A percentile compares a stretch with the other conserved stretches of the same genome.
These are phyloP conservation scores for Caenorhabditis imperialis DNA, from an alignment of 2,888 invertebrate species.

Conservation along the genomic window DNA sequence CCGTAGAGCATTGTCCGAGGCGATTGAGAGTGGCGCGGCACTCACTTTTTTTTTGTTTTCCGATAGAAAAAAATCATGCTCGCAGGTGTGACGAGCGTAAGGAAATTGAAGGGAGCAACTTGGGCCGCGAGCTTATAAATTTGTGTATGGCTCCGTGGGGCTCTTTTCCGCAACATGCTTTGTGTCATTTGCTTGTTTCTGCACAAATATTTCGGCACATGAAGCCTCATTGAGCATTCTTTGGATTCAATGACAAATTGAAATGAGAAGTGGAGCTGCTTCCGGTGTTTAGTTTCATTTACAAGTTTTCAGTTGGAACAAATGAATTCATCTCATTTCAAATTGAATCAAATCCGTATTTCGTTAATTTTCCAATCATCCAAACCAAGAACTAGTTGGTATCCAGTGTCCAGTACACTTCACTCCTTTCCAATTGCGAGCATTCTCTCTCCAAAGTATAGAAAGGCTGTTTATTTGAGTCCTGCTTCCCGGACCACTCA, in stretches of 20 bases:
- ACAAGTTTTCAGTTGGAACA: too few relatives aligned
- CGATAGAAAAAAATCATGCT: slow-evolving; percentile 12
- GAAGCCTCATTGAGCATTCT: slow-evolving; percentile 47
- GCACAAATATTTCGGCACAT: slow-evolving; percentile 50
- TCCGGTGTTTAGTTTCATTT: slow-evolving; percentile 26
- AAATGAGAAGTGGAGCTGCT: slow-evolving; percentile 32
- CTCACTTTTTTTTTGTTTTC: neutral
- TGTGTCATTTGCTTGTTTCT: slow-evolving; percentile 51
- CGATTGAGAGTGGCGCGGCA: too few relatives aligned
- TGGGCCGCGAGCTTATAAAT: slow-evolving; percentile 30
- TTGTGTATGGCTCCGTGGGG: slow-evolving; percentile 18
- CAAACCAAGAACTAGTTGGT: slow-evolving; percentile 1
- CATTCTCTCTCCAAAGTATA: slow-evolving; percentile 11
- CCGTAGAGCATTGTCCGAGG: slow-evolving; percentile 17
- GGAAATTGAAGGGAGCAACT: slow-evolving; percentile 14
- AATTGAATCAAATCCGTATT: neutral
- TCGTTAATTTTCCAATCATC: slow-evolving; percentile 9
- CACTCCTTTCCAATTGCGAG: neutral
- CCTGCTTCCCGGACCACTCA: slow-evolving; percentile 12
- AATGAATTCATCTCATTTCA: too few relatives aligned
- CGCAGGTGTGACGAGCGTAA: slow-evolving; percentile 21
- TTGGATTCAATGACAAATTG: slow-evolving; percentile 40
- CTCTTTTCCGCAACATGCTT: slow-evolving; percentile 36
- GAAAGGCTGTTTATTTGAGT: slow-evolving; percentile 41
- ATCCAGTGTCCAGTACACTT: neutral